A percentile compares a stretch with the other conserved stretches of the same genome.
Conservation (phyloP, 2,113 vertebrate genomes). For the Aphyosemion australe region DNA sequence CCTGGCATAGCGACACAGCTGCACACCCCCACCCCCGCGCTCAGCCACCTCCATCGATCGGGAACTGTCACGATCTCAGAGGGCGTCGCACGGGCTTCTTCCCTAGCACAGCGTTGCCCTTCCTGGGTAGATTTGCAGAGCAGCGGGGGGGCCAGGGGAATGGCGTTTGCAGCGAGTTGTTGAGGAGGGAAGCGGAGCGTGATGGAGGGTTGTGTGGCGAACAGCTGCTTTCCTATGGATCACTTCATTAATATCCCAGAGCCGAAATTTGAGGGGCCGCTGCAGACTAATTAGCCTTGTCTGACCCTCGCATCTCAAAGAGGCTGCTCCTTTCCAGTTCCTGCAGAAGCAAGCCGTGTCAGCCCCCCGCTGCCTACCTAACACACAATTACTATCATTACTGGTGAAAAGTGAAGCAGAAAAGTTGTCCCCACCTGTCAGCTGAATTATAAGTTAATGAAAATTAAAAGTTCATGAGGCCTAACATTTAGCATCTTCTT, state of each 20-base stretch:
- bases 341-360: constrained; percentile 51
- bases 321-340: constrained; percentile 63
- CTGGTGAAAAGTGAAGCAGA: neutral
- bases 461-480: constrained; percentile 9
- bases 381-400: constrained; percentile 34
- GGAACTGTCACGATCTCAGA: constrained; percentile 59
- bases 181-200: constrained; percentile 21
- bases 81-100: constrained; percentile 49
- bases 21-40: constrained; percentile 45
- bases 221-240: constrained; percentile 77
- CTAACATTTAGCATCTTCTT: neutral
- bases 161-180: constrained; percentile 42
- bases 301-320: constrained; percentile 69
- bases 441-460: constrained; percentile 11
- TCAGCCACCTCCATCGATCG: constrained; percentile 64
- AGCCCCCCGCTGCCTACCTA: constrained; percentile 31
- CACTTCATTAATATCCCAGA: constrained; percentile 79
- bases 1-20: constrained; percentile 69
- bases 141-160: constrained; percentile 45
- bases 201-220: constrained; percentile 37
- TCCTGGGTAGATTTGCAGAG: constrained; percentile 51
- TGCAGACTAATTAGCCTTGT: constrained; percentile 78
- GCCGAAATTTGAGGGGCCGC: constrained; percentile 74
- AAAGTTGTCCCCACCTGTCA: constrained; percentile 13
- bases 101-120: constrained; percentile 55